These are phyloP conservation scores for Choloepus didactylus DNA, from an alignment of 2,797 vertebrate genomes.

Conservation along the genomic window DNA sequence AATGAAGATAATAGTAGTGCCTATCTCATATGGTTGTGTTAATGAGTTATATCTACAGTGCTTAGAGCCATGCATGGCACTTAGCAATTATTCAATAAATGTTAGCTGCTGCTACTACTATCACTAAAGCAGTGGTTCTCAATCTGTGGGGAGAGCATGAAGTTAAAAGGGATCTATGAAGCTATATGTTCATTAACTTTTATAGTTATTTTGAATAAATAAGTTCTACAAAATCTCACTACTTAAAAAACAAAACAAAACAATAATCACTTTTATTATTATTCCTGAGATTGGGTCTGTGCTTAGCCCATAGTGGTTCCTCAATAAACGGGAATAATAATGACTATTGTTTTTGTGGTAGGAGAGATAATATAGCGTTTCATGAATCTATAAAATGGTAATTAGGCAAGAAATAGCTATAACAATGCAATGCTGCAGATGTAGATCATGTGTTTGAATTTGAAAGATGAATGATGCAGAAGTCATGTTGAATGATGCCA, in stretches of 20 bases:
- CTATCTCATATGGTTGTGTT: not conserved
- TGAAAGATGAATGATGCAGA: not conserved
- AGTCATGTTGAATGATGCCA: not conserved
- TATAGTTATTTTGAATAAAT: not conserved
- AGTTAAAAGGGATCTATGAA: not conserved
- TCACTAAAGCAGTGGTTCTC: not conserved
- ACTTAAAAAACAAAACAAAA: not conserved
- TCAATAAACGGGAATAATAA: not conserved
- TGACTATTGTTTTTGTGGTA: not conserved
- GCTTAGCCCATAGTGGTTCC: not conserved
- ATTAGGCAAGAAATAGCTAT: not conserved
- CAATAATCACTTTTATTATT: not conserved
- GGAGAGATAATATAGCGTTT: not conserved
- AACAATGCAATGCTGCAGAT: not conserved
- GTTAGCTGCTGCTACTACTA: not conserved
- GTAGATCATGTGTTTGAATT: not conserved
- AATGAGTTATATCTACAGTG: not conserved
- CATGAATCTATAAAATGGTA: not conserved
- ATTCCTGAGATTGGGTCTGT: not conserved
- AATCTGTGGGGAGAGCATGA: not conserved
- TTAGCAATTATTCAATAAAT: not conserved
- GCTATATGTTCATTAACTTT: not conserved
- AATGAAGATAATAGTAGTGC: not conserved
- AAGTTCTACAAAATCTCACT: conserved; percentile 24
- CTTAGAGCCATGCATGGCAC: not conserved